These are phyloP conservation scores for Nomia melanderi DNA, from an alignment of 1,140 invertebrate genomes.

Conservation along the genomic window DNA sequence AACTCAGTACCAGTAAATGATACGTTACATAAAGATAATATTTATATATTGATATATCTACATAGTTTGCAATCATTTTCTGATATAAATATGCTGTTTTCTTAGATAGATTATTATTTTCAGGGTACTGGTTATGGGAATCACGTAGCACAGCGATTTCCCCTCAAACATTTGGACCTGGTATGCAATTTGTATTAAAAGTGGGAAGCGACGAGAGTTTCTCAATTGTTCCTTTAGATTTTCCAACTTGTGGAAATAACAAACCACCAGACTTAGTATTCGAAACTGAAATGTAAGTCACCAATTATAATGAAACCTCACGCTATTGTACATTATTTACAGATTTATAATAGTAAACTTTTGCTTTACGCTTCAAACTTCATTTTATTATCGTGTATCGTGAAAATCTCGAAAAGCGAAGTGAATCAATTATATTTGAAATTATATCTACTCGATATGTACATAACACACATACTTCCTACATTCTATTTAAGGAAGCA, in stretches of 20 bases:
- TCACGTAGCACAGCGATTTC: conserved; percentile 59
- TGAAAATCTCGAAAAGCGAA: too few relatives aligned
- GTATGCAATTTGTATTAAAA: conserved; percentile 74
- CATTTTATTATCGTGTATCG: too few relatives aligned
- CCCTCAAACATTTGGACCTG: conserved; percentile 46
- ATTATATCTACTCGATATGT: too few relatives aligned
- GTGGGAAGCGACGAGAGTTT: conserved; percentile 67
- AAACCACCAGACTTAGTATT: conserved; percentile 56
- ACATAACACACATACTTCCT: too few relatives aligned
- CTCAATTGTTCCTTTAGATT: conserved; percentile 69
- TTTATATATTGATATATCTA: too few relatives aligned
- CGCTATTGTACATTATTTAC: not conserved
- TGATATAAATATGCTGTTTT: not conserved
- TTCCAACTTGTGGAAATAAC: conserved; percentile 74
- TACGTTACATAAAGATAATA: too few relatives aligned
- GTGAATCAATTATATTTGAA: too few relatives aligned
- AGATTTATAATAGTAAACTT: not conserved
- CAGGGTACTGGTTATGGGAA: conserved; percentile 72
- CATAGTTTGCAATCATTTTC: too few relatives aligned
- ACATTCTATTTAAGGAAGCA: too few relatives aligned
- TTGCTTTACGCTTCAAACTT: too few relatives aligned
- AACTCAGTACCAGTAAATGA: too few relatives aligned
- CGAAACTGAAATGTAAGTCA: conserved; percentile 32
- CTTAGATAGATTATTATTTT: not conserved
- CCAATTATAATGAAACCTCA: not conserved